Conservation (phyloP, 2,888 invertebrate genomes). For the Folsomia manolachei region DNA sequence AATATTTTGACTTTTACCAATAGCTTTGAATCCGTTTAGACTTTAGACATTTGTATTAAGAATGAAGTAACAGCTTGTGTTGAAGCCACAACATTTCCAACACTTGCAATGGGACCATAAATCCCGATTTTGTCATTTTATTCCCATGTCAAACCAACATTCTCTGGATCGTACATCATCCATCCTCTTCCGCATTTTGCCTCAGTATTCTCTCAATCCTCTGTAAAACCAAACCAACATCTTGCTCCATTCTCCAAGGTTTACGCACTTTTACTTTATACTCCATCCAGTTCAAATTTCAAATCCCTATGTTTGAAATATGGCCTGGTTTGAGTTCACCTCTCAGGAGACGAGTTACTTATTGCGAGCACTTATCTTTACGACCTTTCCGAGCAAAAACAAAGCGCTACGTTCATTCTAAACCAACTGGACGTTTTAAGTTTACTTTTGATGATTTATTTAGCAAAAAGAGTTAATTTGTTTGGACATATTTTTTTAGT, state of each 20-base stretch:
- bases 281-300: background rate
- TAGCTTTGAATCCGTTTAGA: too few species aligned
- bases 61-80: background rate
- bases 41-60: background rate
- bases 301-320: background rate
- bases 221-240: background rate
- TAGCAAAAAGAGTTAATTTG: background rate
- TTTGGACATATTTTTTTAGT: background rate
- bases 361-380: background rate
- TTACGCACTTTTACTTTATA: too few species aligned
- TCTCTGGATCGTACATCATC: background rate
- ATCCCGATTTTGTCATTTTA: slow-evolving; percentile 2
- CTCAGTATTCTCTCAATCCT: background rate
- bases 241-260: too few species aligned
- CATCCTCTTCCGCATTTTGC: background rate
- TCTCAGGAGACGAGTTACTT: slow-evolving; percentile 4
- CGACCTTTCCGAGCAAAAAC: background rate
- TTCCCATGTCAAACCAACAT: background rate
- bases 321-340: background rate
- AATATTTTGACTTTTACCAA: background rate
- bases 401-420: too few species aligned
- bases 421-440: background rate
- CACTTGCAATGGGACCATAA: slow-evolving; percentile 2
- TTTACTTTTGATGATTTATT: background rate
- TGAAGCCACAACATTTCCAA: background rate